Base-by-base conservation (phyloP, 1,140 invertebrate species). In the Papilio polytes region DNA sequence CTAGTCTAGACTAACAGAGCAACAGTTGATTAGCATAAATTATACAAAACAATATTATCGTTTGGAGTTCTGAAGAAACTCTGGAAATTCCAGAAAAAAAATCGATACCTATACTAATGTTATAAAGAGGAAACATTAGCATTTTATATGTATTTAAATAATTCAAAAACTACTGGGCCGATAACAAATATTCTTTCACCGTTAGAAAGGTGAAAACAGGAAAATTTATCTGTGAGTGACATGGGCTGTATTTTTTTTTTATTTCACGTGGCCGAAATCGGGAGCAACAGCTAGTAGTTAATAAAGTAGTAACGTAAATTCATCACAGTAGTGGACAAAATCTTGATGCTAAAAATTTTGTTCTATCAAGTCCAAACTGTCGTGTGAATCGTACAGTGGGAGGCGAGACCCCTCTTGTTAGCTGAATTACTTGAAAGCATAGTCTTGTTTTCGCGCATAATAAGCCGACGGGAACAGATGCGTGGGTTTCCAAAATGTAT, bases 371-470 rank as follows among this genome's bases (percentile, higher is more conserved):
- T 70, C 31, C 26, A 70, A 70, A 70, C 26, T 31, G 18, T 66
- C 26, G 12, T 70, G 63, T 70, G 26, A 70, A 70, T 10, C 4
- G 26, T 70, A 70, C 63, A 70, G 22, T 31, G 63, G 22, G n/a
- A 63, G 56, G 56, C 56, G 10, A 26, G 81, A 74, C 77, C 83
- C 87, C 87, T 82, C 82, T 78, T 82, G 83, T 85, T 84, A 86
- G 85, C 20, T 10, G 59, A 63, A 63, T 63, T 63, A 63, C 59
- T 63, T 63, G 59, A 63, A 63, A 63, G 59, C 59, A 63, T 63
- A 22, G 59, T 63, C 59, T 63, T 63, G 59, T 63, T 63, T 26
- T 63, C 59, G 59, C 59, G 20, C 20, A 26, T 63, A 63, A 63
- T 63, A 63, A 63, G 59, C 59, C 20, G 59, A 63, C 59, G 8